Evolutionary conservation across 2,888 invertebrate species (phyloP).

Genomic region (Dendrolimus pini): DNA sequence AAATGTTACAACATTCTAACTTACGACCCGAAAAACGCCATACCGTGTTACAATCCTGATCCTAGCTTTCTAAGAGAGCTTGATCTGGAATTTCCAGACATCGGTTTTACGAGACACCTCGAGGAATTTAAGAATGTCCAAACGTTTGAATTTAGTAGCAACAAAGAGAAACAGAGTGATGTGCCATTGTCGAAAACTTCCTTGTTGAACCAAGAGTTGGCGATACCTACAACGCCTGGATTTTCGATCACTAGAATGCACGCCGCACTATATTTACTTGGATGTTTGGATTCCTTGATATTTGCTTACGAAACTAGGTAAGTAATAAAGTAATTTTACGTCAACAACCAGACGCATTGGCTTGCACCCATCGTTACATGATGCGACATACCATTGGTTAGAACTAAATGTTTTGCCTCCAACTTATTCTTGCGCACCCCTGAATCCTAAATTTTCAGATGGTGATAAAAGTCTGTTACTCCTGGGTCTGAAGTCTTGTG

Average conservation of each 20-base stretch:
- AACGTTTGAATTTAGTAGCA: constrained; percentile 45
- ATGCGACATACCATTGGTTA: too few relatives aligned
- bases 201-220: constrained; percentile 87
- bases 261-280: constrained; percentile 92
- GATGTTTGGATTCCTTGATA: constrained; percentile 92
- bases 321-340: constrained; percentile 14
- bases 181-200: constrained; percentile 68
- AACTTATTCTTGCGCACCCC: too few relatives aligned
- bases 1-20: constrained; percentile 90
- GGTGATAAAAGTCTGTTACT: too few relatives aligned
- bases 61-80: constrained; percentile 32
- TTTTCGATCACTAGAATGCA: constrained; percentile 88
- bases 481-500: too few relatives aligned
- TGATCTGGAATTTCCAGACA: constrained; percentile 57
- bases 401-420: too few relatives aligned
- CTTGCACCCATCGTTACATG: too few relatives aligned
- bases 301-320: constrained; percentile 85
- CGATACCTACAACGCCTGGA: constrained; percentile 83
- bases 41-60: constrained; percentile 53
- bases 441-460: too few relatives aligned
- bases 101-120: constrained; percentile 54
- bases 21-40: constrained; percentile 79
- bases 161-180: constrained; percentile 38
- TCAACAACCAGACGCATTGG: too few relatives aligned
- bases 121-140: constrained; percentile 61